These are phyloP conservation scores for Leptosomus discolor DNA, from an alignment of 2,113 vertebrate species.

Conservation along the genomic window DNA sequence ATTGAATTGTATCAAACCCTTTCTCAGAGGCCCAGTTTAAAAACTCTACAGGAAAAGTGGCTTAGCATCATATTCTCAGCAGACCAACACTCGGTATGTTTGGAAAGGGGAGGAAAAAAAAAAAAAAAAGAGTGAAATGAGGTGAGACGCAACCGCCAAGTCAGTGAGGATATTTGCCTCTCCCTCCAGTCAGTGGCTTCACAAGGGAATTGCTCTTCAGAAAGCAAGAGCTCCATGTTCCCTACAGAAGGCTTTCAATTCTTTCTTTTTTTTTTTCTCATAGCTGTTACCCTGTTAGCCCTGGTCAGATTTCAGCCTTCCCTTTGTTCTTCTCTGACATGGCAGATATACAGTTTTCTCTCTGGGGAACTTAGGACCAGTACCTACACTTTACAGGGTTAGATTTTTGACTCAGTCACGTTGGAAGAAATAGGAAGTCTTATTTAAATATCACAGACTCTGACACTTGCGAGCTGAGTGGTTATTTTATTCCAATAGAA, in stretches of 20 bases:
- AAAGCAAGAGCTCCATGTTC: not conserved
- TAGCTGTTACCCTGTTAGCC: not conserved
- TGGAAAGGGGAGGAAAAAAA: slow-evolving; percentile 11
- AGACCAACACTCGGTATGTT: slow-evolving; percentile 63
- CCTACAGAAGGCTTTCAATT: not conserved
- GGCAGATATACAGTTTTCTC: slow-evolving; percentile 30
- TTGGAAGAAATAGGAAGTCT: not conserved
- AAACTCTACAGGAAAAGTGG: slow-evolving; percentile 76
- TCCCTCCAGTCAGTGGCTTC: slow-evolving; percentile 34
- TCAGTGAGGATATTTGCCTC: slow-evolving; percentile 7
- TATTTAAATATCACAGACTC: not conserved
- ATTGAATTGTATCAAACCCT: slow-evolving; percentile 78
- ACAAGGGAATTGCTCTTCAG: slow-evolving; percentile 29
- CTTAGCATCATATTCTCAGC: slow-evolving; percentile 72
- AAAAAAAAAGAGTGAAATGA: slow-evolving; percentile 61
- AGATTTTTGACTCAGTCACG: not conserved
- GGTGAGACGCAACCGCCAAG: slow-evolving; percentile 42
- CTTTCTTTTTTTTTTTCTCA: not conserved
- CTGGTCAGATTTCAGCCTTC: not conserved
- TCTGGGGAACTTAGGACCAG: not conserved
- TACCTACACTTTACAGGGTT: not conserved
- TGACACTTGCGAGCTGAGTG: not conserved
- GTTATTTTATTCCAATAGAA: not conserved
- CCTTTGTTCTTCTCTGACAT: slow-evolving; percentile 27
- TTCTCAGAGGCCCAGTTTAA: slow-evolving; percentile 77